Base-by-base conservation (phyloP, 2,888 invertebrate genomes). In the Cynaeus angustus region DNA sequence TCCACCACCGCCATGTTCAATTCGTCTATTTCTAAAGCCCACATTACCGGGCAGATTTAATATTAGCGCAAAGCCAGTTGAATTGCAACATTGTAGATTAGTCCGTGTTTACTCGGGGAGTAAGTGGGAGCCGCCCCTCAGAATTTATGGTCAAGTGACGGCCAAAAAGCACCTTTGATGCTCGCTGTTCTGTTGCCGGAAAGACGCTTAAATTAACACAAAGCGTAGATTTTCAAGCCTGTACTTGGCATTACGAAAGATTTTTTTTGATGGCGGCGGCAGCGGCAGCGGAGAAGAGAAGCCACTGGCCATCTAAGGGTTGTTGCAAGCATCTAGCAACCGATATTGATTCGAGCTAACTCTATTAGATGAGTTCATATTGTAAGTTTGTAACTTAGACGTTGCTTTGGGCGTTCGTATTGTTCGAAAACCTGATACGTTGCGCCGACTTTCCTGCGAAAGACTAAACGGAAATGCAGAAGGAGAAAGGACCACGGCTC, bases 1-100 rank as follows among this genome's bases (percentile, higher is more conserved):
- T 21, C 21, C 41, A 28, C 12, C 30, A 9, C 46, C 55, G 55
- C 38, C 55, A 41, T 26, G 21, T 43, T 26, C 43, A 9, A 21
- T 46, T 76, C 74, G 72, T 74, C 72, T 74, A 73, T 73, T 72
- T 74, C 75, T 64, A 66, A 72, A 41, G 72, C 72, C 72, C 77
- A 77, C 77, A 78, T 78, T 78, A 78, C 74, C 76, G 77, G 74
- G 75, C 78, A 79, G 79, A 78, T 79, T 80, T 80, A 79, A 80
- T 79, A 79, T 78, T 78, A 77, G 77, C 74, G 75, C 76, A 78
- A 74, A 75, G 69, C 70, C 61, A 71, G 71, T 75, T 78, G 79
- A 77, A 81, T 81, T 79, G 79, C 81, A 80, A 81, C 82, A 80
- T 81, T 82, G 82, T 81, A 82, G 81, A 82, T 82, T 82, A 82